Conservation (phyloP, 1,140 invertebrate species). For the Macrosteles quadrilineatus region DNA sequence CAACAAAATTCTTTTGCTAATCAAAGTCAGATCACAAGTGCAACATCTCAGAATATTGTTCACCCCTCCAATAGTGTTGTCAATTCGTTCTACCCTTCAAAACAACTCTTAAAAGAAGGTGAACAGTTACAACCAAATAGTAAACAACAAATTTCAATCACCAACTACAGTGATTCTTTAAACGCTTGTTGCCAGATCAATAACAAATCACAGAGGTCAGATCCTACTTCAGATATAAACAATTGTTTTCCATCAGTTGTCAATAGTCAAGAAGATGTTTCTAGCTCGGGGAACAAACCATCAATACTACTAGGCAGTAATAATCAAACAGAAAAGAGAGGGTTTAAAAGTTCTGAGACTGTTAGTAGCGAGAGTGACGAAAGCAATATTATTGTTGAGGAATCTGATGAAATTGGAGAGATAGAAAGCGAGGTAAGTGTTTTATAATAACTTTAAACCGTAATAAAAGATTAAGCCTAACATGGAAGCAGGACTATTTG, state of each 20-base stretch:
- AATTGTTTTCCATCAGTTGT: not conserved
- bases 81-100: not conserved
- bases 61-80: not conserved
- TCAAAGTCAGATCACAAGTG: conserved; percentile 6
- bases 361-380: conserved; percentile 26
- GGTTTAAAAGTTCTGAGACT: conserved; percentile 10
- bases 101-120: not conserved
- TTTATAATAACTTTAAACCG: not conserved
- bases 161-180: not conserved
- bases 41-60: not conserved
- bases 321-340: conserved; percentile 3
- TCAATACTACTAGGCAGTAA: not conserved
- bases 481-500: too few species aligned
- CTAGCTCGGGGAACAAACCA: not conserved
- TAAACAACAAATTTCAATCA: not conserved
- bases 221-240: not conserved
- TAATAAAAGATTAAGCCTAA: not conserved
- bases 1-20: conserved; percentile 2
- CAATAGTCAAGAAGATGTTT: not conserved
- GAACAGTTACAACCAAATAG: too few species aligned
- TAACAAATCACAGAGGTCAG: not conserved
- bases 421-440: conserved; percentile 30
- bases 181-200: conserved; percentile 12
- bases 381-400: conserved; percentile 35
- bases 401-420: conserved; percentile 33